phyloP scores from a whole-genome alignment of 2,888 invertebrate species.

The Microchrysa polita region DNA sequence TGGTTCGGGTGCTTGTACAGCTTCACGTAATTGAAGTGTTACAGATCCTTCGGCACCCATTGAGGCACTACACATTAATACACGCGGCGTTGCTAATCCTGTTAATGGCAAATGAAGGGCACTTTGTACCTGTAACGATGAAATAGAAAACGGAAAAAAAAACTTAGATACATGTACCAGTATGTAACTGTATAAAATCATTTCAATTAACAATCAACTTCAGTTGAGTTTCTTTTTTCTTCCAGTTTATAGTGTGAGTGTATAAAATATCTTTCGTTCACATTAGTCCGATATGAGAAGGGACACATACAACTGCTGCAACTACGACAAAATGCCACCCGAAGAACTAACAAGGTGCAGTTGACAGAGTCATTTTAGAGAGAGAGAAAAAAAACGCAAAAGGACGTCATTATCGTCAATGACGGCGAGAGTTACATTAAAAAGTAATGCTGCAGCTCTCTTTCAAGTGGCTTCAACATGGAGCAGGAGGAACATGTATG shows the following conservation, averaged over 20 bases:
- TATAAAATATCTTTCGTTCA: no score
- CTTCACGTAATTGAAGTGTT: slow-evolving; percentile 64
- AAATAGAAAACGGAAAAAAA: slow-evolving; percentile 46
- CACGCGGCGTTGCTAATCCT: slow-evolving; percentile 58
- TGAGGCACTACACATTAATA: slow-evolving; percentile 63
- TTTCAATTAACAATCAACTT: background rate
- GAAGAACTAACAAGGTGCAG: slow-evolving; percentile 4
- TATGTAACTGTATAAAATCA: background rate
- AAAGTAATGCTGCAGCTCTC: background rate
- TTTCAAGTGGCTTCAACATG: background rate
- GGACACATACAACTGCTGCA: no score
- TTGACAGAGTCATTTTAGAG: slow-evolving; percentile 1
- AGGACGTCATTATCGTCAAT: slow-evolving; percentile 26
- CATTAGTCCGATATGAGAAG: no score
- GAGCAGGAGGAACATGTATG: background rate
- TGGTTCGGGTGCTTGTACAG: slow-evolving; percentile 57
- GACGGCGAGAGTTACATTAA: slow-evolving; percentile 5
- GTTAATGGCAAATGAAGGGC: slow-evolving; percentile 63
- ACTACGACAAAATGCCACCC: background rate
- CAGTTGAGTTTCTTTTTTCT: no score
- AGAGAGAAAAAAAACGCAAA: no score
- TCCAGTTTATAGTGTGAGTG: no score
- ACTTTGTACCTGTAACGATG: slow-evolving; percentile 60
- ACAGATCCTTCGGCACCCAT: slow-evolving; percentile 64
- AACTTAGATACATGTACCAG: background rate